Evolutionary conservation across 2,113 vertebrate genomes (phyloP).

Genomic region (Propithecus coquereli): DNA sequence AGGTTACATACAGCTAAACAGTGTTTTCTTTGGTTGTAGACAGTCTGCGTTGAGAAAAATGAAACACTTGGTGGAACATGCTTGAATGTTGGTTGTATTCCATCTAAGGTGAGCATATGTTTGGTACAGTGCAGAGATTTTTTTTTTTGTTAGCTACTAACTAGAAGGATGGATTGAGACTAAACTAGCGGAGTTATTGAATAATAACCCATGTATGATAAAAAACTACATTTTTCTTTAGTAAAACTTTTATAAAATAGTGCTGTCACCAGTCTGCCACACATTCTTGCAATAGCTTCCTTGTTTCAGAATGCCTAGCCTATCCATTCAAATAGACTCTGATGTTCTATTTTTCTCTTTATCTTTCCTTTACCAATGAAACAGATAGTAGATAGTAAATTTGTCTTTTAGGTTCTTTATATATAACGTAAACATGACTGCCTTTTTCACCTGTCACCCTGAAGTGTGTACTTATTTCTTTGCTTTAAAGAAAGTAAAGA

Average conservation of each 20-base stretch:
- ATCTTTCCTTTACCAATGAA: neutral
- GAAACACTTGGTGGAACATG: slow-evolving; percentile 95
- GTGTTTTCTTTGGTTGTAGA: slow-evolving; percentile 80
- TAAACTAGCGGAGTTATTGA: neutral
- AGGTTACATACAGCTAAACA: slow-evolving; percentile 34
- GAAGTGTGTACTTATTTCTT: neutral
- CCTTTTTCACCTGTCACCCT: neutral
- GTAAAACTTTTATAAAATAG: neutral
- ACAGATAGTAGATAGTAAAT: neutral
- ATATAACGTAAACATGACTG: neutral
- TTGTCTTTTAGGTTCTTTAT: neutral
- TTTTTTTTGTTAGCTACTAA: neutral
- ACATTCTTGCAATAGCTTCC: neutral
- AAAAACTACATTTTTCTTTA: neutral
- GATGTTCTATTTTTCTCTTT: neutral
- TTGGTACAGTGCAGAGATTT: neutral
- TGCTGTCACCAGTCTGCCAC: neutral
- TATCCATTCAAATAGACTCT: neutral
- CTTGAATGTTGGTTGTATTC: slow-evolving; percentile 98
- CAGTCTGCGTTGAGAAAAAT: slow-evolving; percentile 97
- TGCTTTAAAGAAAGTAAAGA: slow-evolving; percentile 37
- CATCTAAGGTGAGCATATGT: slow-evolving; percentile 90
- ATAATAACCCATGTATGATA: neutral
- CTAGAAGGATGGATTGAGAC: neutral
- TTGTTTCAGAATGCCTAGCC: neutral